Percentiles rank a stretch among this genome's conserved stretches.
Evolutionary conservation across 2,797 vertebrate species (phyloP).

Genomic region (Bradypodion ventrale): DNA sequence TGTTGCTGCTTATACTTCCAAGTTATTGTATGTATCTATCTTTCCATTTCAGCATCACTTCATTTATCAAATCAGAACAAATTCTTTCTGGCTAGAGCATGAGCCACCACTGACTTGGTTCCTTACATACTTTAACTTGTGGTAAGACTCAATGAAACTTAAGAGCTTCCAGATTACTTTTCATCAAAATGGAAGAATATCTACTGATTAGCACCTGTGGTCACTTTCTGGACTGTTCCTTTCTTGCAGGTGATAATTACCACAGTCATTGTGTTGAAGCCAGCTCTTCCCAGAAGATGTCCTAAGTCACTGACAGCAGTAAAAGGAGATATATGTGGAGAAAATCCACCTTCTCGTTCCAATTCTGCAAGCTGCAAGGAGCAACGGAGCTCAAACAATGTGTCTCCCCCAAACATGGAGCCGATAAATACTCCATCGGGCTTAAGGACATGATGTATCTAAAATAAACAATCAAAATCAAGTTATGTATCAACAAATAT

Average conservation of each 20-base stretch:
- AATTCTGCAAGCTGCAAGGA: slow-evolving; percentile 91
- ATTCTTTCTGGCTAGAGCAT: not conserved
- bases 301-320: slow-evolving; percentile 89
- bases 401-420: slow-evolving; percentile 91
- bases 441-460: slow-evolving; percentile 91
- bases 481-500: not conserved
- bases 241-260: slow-evolving; percentile 73
- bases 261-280: slow-evolving; percentile 94
- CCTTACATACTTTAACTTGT: no score
- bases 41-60: not conserved
- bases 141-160: not conserved
- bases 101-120: not conserved
- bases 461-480: slow-evolving; percentile 26
- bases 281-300: slow-evolving; percentile 87
- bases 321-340: slow-evolving; percentile 90
- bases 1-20: not conserved
- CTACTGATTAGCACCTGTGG: not conserved
- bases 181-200: not conserved
- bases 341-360: slow-evolving; percentile 93
- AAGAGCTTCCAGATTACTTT: not conserved
- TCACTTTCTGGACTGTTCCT: not conserved
- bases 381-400: slow-evolving; percentile 91
- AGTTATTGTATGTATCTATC: not conserved
- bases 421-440: slow-evolving; percentile 92
- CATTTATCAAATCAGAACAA: not conserved